A percentile compares a stretch with the other conserved stretches of the same genome.
These are phyloP conservation scores for Acleris emargana DNA, from an alignment of 2,888 invertebrate genomes.

Conservation along the genomic window DNA sequence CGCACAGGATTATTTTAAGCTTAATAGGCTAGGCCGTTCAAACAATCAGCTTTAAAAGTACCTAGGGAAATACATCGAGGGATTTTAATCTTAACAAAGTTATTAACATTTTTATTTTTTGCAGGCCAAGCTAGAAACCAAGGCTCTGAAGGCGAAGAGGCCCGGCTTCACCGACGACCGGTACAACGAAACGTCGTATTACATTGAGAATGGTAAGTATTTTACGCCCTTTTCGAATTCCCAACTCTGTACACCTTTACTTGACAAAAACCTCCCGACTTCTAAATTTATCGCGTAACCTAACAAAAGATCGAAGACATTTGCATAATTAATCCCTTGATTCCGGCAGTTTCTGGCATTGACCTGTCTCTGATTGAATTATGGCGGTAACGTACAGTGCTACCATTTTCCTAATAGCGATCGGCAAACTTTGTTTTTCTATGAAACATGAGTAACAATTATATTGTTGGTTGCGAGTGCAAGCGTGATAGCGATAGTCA, in stretches of 20 bases:
- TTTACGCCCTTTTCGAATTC: constrained; percentile 3
- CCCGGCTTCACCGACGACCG: constrained; percentile 96
- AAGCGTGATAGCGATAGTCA: no score
- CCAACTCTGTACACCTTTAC: no score
- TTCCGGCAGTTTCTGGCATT: not conserved
- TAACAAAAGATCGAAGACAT: constrained; percentile 2
- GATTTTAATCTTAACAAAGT: not conserved
- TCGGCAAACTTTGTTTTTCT: no score
- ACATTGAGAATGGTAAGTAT: constrained; percentile 95
- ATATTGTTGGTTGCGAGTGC: no score
- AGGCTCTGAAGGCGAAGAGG: constrained; percentile 94
- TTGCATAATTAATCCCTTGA: constrained; percentile 5
- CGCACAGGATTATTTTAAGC: no score
- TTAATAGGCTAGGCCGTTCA: no score
- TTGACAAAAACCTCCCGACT: not conserved
- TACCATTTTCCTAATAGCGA: no score
- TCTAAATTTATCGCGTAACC: not conserved
- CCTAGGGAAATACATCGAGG: not conserved
- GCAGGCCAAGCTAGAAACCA: constrained; percentile 95
- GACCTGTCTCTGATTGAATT: constrained; percentile 18
- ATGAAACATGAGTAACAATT: no score
- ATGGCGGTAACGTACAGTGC: no score
- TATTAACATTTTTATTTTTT: constrained; percentile 67
- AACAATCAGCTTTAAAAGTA: not conserved
- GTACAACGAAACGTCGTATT: constrained; percentile 97